Evolutionary conservation across 2,113 vertebrate species (phyloP).

Genomic region (Myotis lucifugus): DNA sequence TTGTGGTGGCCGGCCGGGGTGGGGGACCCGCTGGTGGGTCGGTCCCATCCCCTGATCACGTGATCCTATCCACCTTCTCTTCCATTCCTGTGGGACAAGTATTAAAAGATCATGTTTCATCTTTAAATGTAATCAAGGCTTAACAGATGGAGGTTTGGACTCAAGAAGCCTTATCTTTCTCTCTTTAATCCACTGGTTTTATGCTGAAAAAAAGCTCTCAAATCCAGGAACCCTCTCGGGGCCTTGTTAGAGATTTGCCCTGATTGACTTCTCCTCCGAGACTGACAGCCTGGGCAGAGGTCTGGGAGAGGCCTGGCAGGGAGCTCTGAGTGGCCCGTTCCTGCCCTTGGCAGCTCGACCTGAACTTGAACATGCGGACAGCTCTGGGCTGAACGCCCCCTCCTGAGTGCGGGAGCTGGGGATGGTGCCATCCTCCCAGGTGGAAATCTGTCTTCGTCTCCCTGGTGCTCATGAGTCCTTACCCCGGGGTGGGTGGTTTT

Average conservation of each 20-base stretch:
- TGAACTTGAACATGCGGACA: accelerated
- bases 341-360: background rate
- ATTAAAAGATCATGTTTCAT: background rate
- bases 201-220: background rate
- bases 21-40: accelerated
- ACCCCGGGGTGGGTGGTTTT: background rate
- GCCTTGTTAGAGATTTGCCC: background rate
- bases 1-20: background rate
- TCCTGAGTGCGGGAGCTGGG: background rate
- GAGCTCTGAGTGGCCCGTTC: accelerated
- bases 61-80: accelerated
- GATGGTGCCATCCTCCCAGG: accelerated
- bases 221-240: background rate
- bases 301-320: background rate
- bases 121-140: background rate
- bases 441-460: background rate
- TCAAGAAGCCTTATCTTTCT: background rate
- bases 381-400: too few relatives aligned
- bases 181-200: background rate
- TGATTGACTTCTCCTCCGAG: background rate
- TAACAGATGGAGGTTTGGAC: background rate
- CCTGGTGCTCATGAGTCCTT: background rate
- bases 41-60: accelerated
- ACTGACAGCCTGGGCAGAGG: accelerated
- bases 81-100: accelerated